A percentile compares a stretch with the other conserved stretches of the same genome.
phyloP scores from a whole-genome alignment of 2,113 vertebrate species.

The Okapia johnstoni region DNA sequence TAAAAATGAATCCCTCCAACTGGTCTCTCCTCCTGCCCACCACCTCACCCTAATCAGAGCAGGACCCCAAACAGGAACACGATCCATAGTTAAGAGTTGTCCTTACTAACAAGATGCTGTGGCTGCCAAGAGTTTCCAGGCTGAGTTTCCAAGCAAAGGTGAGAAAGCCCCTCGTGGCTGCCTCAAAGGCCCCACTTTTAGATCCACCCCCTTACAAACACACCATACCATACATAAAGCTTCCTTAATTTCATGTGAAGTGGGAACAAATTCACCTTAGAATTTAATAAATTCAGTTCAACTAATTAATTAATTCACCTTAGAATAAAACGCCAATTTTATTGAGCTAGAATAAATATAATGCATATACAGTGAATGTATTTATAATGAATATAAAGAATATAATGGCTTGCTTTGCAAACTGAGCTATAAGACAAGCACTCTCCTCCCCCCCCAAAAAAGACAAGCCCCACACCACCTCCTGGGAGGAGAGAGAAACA shows the following conservation, averaged over 20 bases:
- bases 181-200: not conserved
- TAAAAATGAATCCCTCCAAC: not conserved
- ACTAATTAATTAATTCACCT: not conserved
- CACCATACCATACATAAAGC: not conserved
- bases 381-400: not conserved
- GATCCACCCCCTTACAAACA: not conserved
- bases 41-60: not conserved
- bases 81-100: not conserved
- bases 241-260: not conserved
- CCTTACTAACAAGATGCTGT: not conserved
- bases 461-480: not conserved
- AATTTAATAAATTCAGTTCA: not conserved
- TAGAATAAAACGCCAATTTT: not conserved
- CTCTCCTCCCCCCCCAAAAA: not conserved
- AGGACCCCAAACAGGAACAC: not conserved
- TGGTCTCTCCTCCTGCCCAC: not conserved
- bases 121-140: not conserved
- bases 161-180: not conserved
- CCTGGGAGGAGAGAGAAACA: not conserved
- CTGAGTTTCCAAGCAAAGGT: not conserved
- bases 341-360: not conserved
- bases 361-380: not conserved
- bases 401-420: not conserved
- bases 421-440: not conserved
- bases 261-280: not conserved